Evolutionary conservation across 92 coral and sea anemone genomes (phyloP).

Genomic region (Ricordea florida): DNA sequence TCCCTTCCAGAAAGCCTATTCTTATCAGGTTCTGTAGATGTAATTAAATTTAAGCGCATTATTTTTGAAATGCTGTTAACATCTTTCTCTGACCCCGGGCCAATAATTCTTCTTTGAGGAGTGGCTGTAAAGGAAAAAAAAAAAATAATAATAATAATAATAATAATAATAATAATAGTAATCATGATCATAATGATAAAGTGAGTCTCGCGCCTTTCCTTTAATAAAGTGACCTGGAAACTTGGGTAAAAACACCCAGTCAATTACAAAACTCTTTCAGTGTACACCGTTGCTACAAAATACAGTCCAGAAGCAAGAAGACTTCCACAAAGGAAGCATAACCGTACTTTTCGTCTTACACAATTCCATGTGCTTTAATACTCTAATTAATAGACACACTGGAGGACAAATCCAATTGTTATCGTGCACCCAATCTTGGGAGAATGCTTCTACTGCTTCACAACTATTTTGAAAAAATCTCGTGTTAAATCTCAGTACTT

Average conservation of each 20-base stretch:
- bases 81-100: too few species aligned
- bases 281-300: constrained; percentile 13
- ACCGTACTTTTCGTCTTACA: constrained; percentile 15
- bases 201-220: constrained; percentile 27
- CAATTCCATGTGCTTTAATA: constrained; percentile 16
- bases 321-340: constrained; percentile 17
- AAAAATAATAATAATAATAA: too few species aligned
- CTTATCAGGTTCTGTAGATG: too few species aligned
- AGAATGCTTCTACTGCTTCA: neutral
- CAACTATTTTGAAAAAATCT: neutral
- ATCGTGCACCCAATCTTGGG: too few species aligned
- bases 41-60: too few species aligned
- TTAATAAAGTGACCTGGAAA: constrained; percentile 1
- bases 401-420: constrained; percentile 30
- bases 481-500: neutral
- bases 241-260: constrained; percentile 35
- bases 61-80: too few species aligned
- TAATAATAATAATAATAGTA: too few species aligned
- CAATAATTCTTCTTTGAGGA: too few species aligned
- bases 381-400: neutral
- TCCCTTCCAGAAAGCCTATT: too few species aligned
- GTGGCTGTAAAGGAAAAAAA: too few species aligned
- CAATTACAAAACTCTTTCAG: constrained; percentile 21
- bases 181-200: too few species aligned
- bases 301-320: constrained; percentile 36